phyloP scores from a whole-genome alignment of 2,797 vertebrate genomes.

The Cyclura pinguis region DNA sequence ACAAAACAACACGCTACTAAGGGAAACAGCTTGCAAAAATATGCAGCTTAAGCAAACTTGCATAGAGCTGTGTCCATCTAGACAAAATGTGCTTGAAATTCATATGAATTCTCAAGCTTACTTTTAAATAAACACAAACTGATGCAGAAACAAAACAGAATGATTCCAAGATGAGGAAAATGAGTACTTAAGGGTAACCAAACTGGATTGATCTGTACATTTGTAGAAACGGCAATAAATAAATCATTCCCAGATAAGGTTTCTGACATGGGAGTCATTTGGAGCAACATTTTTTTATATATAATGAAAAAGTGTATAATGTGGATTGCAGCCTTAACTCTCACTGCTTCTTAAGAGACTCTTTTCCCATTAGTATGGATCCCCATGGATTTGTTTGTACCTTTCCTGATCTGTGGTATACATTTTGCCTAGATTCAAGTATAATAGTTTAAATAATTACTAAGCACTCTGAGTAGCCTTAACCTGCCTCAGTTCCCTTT shows the following conservation, averaged over 20 bases:
- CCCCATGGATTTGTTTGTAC: background rate
- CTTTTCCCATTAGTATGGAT: background rate
- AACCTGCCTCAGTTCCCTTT: background rate
- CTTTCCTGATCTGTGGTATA: background rate
- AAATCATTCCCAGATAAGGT: background rate
- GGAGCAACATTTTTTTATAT: background rate
- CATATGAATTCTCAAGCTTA: background rate
- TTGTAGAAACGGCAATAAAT: background rate
- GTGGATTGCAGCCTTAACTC: background rate
- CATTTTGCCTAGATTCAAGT: background rate
- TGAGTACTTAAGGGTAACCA: background rate
- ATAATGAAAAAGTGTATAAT: background rate
- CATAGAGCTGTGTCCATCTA: background rate
- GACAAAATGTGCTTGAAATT: background rate
- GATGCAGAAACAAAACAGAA: background rate
- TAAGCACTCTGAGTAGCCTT: background rate
- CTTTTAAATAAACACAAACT: background rate
- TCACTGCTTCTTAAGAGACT: slow-evolving; percentile 8
- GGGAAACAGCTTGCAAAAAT: background rate
- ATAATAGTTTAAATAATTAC: slow-evolving; percentile 3
- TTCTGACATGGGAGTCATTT: slow-evolving; percentile 10
- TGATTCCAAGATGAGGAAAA: background rate
- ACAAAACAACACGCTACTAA: background rate
- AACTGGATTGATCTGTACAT: background rate
- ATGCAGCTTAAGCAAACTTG: background rate